Percentiles rank a stretch among this genome's conserved stretches.
phyloP scores from a whole-genome alignment of 2,797 vertebrate species.

The Psittacula echo region DNA sequence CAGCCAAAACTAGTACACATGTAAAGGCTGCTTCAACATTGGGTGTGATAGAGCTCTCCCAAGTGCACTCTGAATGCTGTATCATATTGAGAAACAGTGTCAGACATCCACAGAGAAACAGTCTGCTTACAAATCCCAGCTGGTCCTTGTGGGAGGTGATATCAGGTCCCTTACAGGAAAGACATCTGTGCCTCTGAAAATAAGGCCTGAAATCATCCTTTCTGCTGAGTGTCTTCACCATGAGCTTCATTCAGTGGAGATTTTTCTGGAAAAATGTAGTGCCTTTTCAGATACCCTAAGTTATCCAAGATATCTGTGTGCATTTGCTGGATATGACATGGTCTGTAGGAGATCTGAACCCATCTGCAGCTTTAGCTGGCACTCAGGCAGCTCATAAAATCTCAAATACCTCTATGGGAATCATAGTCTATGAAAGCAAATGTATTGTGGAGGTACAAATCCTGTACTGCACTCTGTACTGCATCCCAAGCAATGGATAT shows the following conservation, averaged over 20 bases:
- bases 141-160: background rate
- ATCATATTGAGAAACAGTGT: background rate
- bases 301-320: background rate
- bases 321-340: background rate
- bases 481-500: background rate
- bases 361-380: background rate
- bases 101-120: background rate
- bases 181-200: background rate
- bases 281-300: background rate
- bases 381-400: background rate
- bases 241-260: background rate
- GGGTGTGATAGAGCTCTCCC: background rate
- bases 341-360: background rate
- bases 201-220: background rate
- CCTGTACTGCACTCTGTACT: background rate
- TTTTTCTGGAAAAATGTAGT: background rate
- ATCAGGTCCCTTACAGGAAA: background rate
- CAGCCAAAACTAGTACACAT: background rate
- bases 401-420: background rate
- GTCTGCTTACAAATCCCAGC: background rate
- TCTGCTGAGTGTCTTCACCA: background rate
- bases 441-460: background rate
- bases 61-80: background rate
- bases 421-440: background rate
- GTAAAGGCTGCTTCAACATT: background rate